phyloP scores from a whole-genome alignment of 2,888 invertebrate species.

The Nephrotoma flavescens region DNA sequence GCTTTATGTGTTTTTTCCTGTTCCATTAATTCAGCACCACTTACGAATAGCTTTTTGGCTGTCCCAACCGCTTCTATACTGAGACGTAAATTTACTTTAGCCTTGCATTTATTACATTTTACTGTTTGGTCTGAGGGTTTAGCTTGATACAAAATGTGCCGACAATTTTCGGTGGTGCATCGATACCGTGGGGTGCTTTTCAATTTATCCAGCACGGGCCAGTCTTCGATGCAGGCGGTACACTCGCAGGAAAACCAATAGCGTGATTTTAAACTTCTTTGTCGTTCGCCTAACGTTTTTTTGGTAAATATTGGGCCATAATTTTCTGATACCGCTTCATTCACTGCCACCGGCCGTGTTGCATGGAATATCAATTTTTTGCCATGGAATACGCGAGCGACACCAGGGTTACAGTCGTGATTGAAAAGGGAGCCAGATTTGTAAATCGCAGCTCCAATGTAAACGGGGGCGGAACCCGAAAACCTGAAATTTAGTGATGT shows the following conservation, averaged over 20 bases:
- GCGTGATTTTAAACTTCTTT: slow-evolving; percentile 47
- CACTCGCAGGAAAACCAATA: slow-evolving; percentile 72
- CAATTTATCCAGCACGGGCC: slow-evolving; percentile 52
- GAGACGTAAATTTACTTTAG: slow-evolving; percentile 34
- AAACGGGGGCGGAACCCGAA: slow-evolving; percentile 37
- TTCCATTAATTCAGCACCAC: slow-evolving; percentile 30
- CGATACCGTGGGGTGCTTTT: slow-evolving; percentile 33
- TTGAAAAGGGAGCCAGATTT: slow-evolving; percentile 66
- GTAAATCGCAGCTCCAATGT: slow-evolving; percentile 58
- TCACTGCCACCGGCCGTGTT: slow-evolving; percentile 44
- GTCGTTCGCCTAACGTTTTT: slow-evolving; percentile 39
- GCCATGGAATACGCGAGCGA: slow-evolving; percentile 62
- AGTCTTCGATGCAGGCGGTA: slow-evolving; percentile 54
- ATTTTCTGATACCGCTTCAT: slow-evolving; percentile 63
- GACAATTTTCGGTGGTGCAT: slow-evolving; percentile 37
- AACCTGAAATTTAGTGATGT: slow-evolving; percentile 15
- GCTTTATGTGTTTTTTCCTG: slow-evolving; percentile 39
- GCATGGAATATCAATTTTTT: slow-evolving; percentile 55
- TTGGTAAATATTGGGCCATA: slow-evolving; percentile 67
- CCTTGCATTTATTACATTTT: slow-evolving; percentile 38
- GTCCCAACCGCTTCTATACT: slow-evolving; percentile 30
- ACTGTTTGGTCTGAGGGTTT: slow-evolving; percentile 27
- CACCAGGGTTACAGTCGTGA: slow-evolving; percentile 68
- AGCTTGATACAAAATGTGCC: slow-evolving; percentile 33
- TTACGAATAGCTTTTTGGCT: slow-evolving; percentile 35